phyloP scores from a whole-genome alignment of 2,888 invertebrate species.

The Drosophila lacicola region DNA sequence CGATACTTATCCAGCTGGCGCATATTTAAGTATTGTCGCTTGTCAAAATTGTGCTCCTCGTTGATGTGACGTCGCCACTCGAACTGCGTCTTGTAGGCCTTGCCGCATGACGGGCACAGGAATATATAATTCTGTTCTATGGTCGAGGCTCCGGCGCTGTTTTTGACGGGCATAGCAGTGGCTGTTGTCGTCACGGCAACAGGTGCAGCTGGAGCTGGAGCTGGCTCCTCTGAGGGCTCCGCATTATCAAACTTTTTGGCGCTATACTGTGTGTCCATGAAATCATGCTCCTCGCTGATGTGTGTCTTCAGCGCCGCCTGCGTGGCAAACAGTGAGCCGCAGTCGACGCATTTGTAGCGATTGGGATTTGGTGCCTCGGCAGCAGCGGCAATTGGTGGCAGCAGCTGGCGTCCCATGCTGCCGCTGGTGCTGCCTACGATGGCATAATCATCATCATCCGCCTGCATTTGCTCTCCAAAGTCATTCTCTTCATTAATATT shows the following conservation, averaged over 20 bases:
- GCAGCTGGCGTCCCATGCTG: constrained; percentile 6
- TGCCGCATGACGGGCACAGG: constrained; percentile 79
- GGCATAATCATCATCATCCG: constrained; percentile 64
- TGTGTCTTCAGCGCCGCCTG: constrained; percentile 68
- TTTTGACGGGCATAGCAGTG: neutral
- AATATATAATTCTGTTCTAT: constrained; percentile 78
- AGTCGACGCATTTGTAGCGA: constrained; percentile 76
- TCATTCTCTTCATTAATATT: constrained; percentile 69
- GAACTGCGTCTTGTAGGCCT: constrained; percentile 75
- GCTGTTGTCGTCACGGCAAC: neutral
- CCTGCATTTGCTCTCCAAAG: constrained; percentile 71
- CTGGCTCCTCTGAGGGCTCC: constrained; percentile 25
- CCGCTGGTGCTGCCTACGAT: constrained; percentile 2
- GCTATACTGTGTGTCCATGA: constrained; percentile 44
- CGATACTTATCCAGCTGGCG: constrained; percentile 80
- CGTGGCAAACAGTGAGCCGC: constrained; percentile 69
- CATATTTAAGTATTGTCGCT: constrained; percentile 77
- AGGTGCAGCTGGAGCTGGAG: neutral
- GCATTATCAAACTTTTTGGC: constrained; percentile 48
- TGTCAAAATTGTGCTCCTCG: constrained; percentile 79
- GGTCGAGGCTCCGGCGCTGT: constrained; percentile 40
- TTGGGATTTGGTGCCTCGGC: constrained; percentile 19
- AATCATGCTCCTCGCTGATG: constrained; percentile 76
- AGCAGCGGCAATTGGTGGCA: neutral
- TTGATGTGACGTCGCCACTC: constrained; percentile 83